Evolutionary conservation across 1,140 invertebrate species (phyloP), one percentile per base, ranked within the genome.

Genomic region (Calliphora vicina): DNA sequence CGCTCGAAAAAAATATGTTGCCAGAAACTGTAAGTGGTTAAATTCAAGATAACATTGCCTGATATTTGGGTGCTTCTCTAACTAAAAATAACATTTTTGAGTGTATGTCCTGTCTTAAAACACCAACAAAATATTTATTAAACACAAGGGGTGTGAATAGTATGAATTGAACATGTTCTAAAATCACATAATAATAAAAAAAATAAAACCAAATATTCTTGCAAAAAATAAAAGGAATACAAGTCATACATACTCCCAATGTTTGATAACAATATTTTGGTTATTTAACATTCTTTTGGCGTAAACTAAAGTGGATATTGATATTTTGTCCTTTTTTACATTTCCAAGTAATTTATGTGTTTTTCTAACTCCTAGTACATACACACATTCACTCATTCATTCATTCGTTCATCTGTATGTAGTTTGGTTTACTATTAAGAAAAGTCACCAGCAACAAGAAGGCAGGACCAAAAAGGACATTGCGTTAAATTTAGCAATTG

Each of bases 301-400:
- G 81, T 84, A 50, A 81, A 82, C 83, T 82, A 84, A 83, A 84
- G 83, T 84, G 83, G 83, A 84, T 84, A 84, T 84, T 84, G 83
- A 84, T 84, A 84, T 84, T 84, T 84, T 84, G 83, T 84, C 73
- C 83, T 82, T 82, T 74, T 35, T 43, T 23, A 78, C n/a, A 43
- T 23, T 26, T 23, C 35, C 29, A 23, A 82, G 80, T 82, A 82
- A 84, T 84, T 84, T 84, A 84, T 84, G 81, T 82, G 35, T 29
- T 81, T 83, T 83, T 76, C 26, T 15, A 57, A 57, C 50, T n/a
- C 17, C 35, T 35, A 35, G 35, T 6, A 35, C 6, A 5, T 35
- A 8, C 35, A 35, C 10, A 17, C 17, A 13, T n/a, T 17, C 15
- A n/a, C 17, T n/a, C n/a, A n/a, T n/a, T n/a, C n/a, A n/a, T n/a